Base-by-base conservation (phyloP, 2,113 vertebrate species). In the Lepisosteus osseus region DNA sequence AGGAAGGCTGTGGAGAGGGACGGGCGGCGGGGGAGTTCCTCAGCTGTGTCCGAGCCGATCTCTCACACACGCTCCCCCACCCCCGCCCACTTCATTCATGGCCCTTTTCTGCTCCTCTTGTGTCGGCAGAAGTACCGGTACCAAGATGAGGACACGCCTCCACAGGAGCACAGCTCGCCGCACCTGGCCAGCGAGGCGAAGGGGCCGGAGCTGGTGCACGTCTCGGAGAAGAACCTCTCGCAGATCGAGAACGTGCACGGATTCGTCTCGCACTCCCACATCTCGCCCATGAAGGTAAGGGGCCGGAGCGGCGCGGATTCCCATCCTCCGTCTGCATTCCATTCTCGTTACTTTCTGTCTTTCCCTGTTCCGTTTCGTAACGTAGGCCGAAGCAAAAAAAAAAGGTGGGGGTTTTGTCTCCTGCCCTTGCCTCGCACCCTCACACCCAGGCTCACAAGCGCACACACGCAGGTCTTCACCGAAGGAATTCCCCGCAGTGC, bases 231-330 rank as follows among this genome's bases (percentile, higher is more conserved):
- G 89, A 99, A 92, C 82, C 85, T 99, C 3, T 98, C 96, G 13
- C 94, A 96, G 84, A 93, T 98, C 54, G 95, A 99, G 81, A 99
- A 94, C 29, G 91, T 99, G 41, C 97, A 97, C 73, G 96, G 97
- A 75, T 96, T 94, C 80, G 97, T 98, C 81, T 92, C 94, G 59
- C 97, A 98, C 70, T 93, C 96, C 61, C 97, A 98, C 80, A 97
- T 98, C 89, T 99, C 97, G 3, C 96, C 97, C n/a, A 84, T 98
- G 86, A 99, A 99, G 96, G 97, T 98, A 95, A 72, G 86, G 29
- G 40, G 40, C 13, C 45, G 14, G 5, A 51, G 6, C 62, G 41
- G 67, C 63, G 15, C 12, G 0, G 2, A 4, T 70, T 17, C 42
- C 76, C 57, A 1, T 40, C 62, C 7, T 70, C 43, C 42, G 74